phyloP scores from a whole-genome alignment of 2,888 invertebrate species.

The Diarsia mendica region DNA sequence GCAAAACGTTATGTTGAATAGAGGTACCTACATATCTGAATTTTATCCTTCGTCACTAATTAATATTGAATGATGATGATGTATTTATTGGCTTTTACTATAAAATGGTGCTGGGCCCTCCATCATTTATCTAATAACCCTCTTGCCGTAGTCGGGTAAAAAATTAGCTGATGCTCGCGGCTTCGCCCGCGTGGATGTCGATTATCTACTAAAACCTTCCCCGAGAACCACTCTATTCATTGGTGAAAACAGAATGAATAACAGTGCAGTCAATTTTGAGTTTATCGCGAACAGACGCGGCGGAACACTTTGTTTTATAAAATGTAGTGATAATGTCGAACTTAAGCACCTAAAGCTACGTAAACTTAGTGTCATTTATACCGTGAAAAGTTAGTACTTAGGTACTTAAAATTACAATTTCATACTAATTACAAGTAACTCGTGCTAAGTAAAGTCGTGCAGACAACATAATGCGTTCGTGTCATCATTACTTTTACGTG shows the following conservation, averaged over 20 bases:
- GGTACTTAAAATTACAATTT: conserved; percentile 21
- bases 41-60: neutral
- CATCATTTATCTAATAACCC: neutral
- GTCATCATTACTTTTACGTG: conserved; percentile 30
- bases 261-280: too few species aligned
- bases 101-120: neutral
- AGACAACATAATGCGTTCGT: conserved; percentile 29
- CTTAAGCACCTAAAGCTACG: neutral
- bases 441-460: conserved; percentile 34
- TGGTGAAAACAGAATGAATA: too few species aligned
- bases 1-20: neutral
- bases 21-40: neutral
- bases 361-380: too few species aligned
- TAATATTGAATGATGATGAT: neutral
- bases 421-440: conserved; percentile 29
- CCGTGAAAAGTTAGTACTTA: too few species aligned
- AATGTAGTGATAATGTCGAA: neutral
- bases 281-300: too few species aligned
- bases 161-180: too few species aligned
- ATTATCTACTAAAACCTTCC: too few species aligned
- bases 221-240: too few species aligned
- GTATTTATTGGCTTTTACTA: neutral
- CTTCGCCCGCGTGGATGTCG: too few species aligned
- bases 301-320: too few species aligned
- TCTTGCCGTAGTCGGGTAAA: too few species aligned